These are phyloP conservation scores for Anarsia innoxiella DNA, from an alignment of 2,888 invertebrate species.

Conservation along the genomic window DNA sequence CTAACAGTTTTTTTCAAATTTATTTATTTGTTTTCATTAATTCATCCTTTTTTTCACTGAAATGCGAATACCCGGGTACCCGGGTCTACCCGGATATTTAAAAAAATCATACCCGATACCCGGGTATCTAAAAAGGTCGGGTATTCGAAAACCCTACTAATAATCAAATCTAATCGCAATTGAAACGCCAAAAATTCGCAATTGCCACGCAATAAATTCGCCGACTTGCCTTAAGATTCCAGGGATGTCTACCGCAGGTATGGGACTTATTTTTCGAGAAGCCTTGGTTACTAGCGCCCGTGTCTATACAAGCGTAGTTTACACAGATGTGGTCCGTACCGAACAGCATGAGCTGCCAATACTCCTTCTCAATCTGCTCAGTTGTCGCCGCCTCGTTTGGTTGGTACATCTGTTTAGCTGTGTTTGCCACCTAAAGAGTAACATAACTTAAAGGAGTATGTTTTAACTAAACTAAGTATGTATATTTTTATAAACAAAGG, in stretches of 20 bases:
- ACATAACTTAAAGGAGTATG: neutral
- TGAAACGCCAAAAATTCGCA: neutral
- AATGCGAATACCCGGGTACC: too few relatives aligned
- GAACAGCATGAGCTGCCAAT: slow-evolving; percentile 87
- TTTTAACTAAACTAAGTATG: neutral
- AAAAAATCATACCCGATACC: too few relatives aligned
- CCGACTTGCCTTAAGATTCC: slow-evolving; percentile 87
- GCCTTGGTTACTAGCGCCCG: slow-evolving; percentile 88
- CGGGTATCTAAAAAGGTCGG: too few relatives aligned
- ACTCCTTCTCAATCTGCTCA: slow-evolving; percentile 80
- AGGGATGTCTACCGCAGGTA: slow-evolving; percentile 87
- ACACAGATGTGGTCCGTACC: slow-evolving; percentile 90
- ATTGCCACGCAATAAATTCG: neutral
- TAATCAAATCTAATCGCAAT: neutral
- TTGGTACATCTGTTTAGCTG: slow-evolving; percentile 25
- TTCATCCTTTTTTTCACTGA: too few relatives aligned
- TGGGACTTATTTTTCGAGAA: slow-evolving; percentile 82
- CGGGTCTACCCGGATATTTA: too few relatives aligned
- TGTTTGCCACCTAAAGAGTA: slow-evolving; percentile 28
- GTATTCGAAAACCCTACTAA: too few relatives aligned
- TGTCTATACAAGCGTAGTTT: slow-evolving; percentile 90
- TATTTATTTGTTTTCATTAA: too few relatives aligned
- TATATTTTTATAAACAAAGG: neutral
- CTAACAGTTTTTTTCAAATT: too few relatives aligned
- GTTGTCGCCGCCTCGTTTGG: slow-evolving; percentile 1